A percentile compares a stretch with the other conserved stretches of the same genome.
These are phyloP conservation scores for Philopotamus ludificatus DNA, from an alignment of 1,140 invertebrate genomes.

Conservation along the genomic window DNA sequence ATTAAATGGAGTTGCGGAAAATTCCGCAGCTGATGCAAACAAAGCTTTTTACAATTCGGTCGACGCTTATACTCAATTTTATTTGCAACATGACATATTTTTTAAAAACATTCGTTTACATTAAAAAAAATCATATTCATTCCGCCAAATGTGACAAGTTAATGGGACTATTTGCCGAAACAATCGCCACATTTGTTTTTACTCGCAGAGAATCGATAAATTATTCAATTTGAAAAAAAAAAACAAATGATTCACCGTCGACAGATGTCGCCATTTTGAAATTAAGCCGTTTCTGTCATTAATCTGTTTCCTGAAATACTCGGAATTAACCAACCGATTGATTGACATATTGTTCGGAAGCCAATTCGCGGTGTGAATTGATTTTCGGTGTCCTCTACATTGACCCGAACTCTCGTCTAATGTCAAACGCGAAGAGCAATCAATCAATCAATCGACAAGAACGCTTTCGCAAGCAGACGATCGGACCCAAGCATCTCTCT, in stretches of 20 bases:
- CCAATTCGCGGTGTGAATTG: not conserved
- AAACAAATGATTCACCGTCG: not conserved
- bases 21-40: no score
- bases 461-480: no score
- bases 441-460: no score
- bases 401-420: not conserved
- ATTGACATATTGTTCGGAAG: not conserved
- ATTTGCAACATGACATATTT: not conserved
- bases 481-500: not conserved
- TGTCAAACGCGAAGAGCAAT: not conserved
- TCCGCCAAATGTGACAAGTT: not conserved
- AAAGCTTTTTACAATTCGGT: no score
- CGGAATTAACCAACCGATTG: not conserved
- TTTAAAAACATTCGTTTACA: not conserved
- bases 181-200: no score
- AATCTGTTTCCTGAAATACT: not conserved
- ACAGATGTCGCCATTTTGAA: not conserved
- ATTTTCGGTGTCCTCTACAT: not conserved
- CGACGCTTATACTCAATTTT: not conserved
- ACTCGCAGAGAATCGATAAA: not conserved
- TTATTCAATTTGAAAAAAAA: not conserved
- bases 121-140: not conserved
- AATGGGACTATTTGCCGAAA: not conserved
- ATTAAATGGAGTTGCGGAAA: not conserved
- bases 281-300: no score